Percentiles rank a stretch among this genome's conserved stretches.
Conservation (phyloP, 2,888 invertebrate genomes). For the Teleogryllus oceanicus region DNA sequence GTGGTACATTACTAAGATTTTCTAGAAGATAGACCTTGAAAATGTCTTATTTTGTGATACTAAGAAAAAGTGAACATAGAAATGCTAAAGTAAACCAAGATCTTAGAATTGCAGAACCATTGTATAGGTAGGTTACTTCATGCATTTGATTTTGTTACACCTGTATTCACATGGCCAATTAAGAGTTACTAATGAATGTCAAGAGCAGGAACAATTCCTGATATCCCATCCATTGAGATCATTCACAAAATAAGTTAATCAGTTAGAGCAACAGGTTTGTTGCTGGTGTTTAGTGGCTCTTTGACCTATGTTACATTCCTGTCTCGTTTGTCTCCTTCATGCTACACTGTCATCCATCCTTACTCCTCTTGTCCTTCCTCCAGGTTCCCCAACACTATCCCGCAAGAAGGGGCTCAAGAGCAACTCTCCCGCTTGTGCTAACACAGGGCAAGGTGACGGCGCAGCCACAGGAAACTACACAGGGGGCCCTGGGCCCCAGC, state of each 20-base stretch:
- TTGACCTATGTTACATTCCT: neutral
- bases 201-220: neutral
- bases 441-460: slow-evolving; percentile 42
- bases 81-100: neutral
- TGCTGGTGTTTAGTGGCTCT: neutral
- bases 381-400: slow-evolving; percentile 25
- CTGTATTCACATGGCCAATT: too few species aligned
- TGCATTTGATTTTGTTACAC: too few species aligned
- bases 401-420: slow-evolving; percentile 32
- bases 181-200: neutral
- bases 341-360: slow-evolving; percentile 4
- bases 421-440: slow-evolving; percentile 35
- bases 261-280: neutral
- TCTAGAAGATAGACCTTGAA: too few species aligned
- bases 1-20: too few species aligned
- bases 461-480: slow-evolving; percentile 41
- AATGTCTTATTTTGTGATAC: too few species aligned
- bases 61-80: too few species aligned
- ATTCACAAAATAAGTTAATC: neutral
- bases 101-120: neutral
- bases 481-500: slow-evolving; percentile 50
- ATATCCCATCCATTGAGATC: neutral
- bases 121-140: too few species aligned
- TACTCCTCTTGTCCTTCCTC: slow-evolving; percentile 24
- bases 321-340: neutral